Evolutionary conservation across 2,113 vertebrate genomes (phyloP).

Genomic region (Pavo muticus): DNA sequence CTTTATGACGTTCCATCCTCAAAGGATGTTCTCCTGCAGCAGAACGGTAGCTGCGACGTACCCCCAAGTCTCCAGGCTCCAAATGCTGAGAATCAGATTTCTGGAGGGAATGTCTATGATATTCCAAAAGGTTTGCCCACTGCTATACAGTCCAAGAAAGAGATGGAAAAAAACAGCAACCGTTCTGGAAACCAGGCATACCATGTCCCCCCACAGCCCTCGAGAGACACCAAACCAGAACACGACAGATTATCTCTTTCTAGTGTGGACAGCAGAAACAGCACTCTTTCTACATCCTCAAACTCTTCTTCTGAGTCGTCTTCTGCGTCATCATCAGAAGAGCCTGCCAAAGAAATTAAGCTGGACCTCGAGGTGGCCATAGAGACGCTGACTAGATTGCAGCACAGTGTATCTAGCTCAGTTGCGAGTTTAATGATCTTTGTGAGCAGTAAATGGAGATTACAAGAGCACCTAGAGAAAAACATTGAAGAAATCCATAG

Average conservation of each 20-base stretch:
- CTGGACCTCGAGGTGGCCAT: conserved; percentile 82
- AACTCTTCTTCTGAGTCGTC: conserved; percentile 68
- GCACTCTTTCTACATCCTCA: conserved; percentile 81
- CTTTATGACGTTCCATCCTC: conserved; percentile 58
- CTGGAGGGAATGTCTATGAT: conserved; percentile 78
- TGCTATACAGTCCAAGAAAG: background rate
- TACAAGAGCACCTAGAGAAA: conserved; percentile 83
- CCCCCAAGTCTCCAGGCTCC: conserved; percentile 48
- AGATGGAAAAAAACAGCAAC: background rate
- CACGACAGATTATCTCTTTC: conserved; percentile 44
- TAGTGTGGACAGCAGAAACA: conserved; percentile 78
- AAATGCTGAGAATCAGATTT: conserved; percentile 69
- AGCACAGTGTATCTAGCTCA: conserved; percentile 81
- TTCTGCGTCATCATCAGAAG: conserved; percentile 73
- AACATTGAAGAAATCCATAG: conserved; percentile 83
- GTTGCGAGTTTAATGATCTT: conserved; percentile 88
- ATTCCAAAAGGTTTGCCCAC: conserved; percentile 64
- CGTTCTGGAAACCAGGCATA: background rate
- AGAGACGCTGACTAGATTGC: conserved; percentile 80
- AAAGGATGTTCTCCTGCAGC: background rate
- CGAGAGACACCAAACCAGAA: conserved; percentile 15
- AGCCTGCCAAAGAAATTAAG: conserved; percentile 76
- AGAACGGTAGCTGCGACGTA: conserved; percentile 33
- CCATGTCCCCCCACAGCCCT: background rate
- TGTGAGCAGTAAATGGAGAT: conserved; percentile 91